Conservation (phyloP, 2,113 vertebrate species). For the Romanogobio albipinnatus region DNA sequence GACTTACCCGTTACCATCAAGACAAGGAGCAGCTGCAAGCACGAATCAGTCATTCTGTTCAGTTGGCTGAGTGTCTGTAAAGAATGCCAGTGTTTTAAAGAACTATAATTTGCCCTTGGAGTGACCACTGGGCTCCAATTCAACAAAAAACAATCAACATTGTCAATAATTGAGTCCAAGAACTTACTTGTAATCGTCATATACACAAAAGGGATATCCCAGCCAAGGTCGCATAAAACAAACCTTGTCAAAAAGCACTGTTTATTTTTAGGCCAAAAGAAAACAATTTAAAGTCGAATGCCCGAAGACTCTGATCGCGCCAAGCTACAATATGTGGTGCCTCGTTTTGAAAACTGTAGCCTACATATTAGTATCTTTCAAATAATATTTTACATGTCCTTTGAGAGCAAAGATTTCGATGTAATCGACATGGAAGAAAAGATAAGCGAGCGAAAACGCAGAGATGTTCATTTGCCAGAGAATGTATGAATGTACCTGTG, state of each 20-base stretch:
- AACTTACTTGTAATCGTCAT: neutral
- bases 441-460: neutral
- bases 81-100: neutral
- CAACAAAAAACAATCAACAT: neutral
- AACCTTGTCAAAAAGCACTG: neutral
- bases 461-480: neutral
- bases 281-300: neutral
- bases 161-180: neutral
- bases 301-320: neutral
- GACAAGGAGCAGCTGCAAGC: neutral
- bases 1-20: conserved; percentile 25
- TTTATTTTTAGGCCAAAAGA: neutral
- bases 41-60: neutral
- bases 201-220: neutral
- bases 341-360: neutral
- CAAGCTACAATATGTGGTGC: neutral
- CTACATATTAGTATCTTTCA: neutral
- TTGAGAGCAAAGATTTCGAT: neutral
- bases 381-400: neutral
- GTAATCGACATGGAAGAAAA: neutral
- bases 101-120: neutral
- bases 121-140: neutral
- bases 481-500: conserved; percentile 12
- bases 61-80: neutral
- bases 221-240: neutral